Evolutionary conservation across 2,113 vertebrate species (phyloP).

Genomic region (Chaenogobius annularis): DNA sequence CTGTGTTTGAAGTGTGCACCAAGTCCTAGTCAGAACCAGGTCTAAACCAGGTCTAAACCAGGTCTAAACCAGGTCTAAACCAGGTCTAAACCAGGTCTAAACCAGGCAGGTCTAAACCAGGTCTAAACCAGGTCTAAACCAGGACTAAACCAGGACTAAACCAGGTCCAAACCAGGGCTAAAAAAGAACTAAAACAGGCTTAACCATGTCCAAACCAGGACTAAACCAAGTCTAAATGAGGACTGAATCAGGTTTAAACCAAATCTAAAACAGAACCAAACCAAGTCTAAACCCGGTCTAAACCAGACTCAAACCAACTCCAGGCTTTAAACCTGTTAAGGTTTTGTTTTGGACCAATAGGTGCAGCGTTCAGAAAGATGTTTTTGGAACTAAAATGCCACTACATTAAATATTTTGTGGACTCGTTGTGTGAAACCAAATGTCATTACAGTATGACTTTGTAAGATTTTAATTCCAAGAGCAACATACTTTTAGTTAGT

Average conservation of each 20-base stretch:
- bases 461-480: too few relatives aligned
- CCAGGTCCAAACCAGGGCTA: neutral
- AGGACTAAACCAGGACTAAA: neutral
- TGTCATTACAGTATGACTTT: too few relatives aligned
- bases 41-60: slow-evolving; percentile 19
- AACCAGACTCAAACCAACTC: neutral
- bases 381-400: too few relatives aligned
- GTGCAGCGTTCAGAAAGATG: too few relatives aligned
- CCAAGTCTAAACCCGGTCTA: neutral
- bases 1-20: slow-evolving; percentile 10
- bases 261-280: neutral
- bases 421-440: too few relatives aligned
- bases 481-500: too few relatives aligned
- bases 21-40: slow-evolving; percentile 13
- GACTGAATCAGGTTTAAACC: neutral
- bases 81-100: neutral
- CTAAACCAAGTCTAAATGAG: neutral
- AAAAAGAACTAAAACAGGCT: slow-evolving; percentile 19
- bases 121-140: neutral
- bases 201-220: neutral
- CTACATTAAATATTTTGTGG: too few relatives aligned
- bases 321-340: too few relatives aligned
- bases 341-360: too few relatives aligned
- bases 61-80: neutral
- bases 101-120: neutral